Evolutionary conservation across 2,797 vertebrate species (phyloP).

Genomic region (Hafferia zeledoni): DNA sequence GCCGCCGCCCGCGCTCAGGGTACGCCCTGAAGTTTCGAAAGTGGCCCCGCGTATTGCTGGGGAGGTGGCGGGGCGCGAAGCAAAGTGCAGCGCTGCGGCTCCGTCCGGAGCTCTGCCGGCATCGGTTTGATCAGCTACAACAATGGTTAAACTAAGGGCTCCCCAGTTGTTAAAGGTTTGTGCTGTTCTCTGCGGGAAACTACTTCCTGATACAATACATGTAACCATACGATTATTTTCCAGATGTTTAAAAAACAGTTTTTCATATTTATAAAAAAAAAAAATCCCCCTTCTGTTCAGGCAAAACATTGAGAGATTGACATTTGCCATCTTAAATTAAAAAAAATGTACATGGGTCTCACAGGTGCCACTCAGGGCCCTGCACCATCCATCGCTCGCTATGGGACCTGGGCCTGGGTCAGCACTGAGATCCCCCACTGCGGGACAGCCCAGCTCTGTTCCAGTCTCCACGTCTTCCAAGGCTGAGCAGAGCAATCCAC

Average conservation of each 20-base stretch:
- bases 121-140: background rate
- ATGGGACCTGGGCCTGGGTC: too few species aligned
- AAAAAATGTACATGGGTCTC: fast-evolving
- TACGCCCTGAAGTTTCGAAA: constrained; percentile 16
- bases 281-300: background rate
- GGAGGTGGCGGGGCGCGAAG: background rate
- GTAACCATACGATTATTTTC: fast-evolving
- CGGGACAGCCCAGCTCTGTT: background rate
- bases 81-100: background rate
- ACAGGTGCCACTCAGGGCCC: fast-evolving
- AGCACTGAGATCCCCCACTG: background rate
- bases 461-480: background rate
- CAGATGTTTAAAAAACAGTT: background rate
- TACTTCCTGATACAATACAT: fast-evolving
- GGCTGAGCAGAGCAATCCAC: background rate
- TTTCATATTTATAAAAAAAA: background rate
- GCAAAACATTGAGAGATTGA: background rate
- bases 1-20: background rate
- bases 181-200: background rate
- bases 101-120: background rate
- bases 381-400: fast-evolving
- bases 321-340: background rate
- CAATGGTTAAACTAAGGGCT: background rate
- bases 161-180: background rate
- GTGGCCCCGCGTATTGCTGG: background rate